A percentile compares a stretch with the other conserved stretches of the same genome.
phyloP scores from a whole-genome alignment of 2,113 vertebrate species.

The Aplodontia rufa region DNA sequence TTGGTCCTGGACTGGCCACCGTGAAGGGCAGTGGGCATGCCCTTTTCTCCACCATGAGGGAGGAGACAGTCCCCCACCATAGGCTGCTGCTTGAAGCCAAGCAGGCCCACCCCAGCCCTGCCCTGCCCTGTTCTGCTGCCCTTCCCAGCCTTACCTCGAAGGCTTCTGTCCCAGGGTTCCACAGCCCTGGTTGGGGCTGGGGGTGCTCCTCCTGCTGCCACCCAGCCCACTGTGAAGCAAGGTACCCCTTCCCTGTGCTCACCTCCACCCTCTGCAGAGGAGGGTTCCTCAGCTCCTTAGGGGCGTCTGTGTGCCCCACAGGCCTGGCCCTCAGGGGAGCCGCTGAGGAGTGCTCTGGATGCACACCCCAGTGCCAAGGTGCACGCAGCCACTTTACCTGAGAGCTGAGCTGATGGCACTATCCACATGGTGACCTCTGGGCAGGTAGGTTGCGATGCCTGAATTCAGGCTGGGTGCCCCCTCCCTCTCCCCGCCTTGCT shows the following conservation, averaged over 20 bases:
- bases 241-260: too few species aligned
- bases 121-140: background rate
- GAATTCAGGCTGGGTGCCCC: background rate
- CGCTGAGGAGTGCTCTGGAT: too few species aligned
- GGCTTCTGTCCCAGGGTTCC: background rate
- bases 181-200: accelerated
- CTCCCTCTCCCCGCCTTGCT: background rate
- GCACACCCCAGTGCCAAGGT: accelerated
- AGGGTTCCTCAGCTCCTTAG: accelerated
- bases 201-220: background rate
- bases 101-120: background rate
- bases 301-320: accelerated
- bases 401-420: too few species aligned
- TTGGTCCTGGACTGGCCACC: background rate
- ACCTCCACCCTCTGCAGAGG: background rate
- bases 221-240: too few species aligned
- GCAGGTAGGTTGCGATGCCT: accelerated
- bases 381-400: accelerated
- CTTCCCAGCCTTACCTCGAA: background rate
- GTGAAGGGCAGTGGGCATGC: background rate
- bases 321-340: too few species aligned
- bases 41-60: background rate
- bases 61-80: too few species aligned
- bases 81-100: background rate
- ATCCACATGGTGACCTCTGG: accelerated